phyloP scores from a whole-genome alignment of 2,888 invertebrate species.

The Sinotaia quadrata region DNA sequence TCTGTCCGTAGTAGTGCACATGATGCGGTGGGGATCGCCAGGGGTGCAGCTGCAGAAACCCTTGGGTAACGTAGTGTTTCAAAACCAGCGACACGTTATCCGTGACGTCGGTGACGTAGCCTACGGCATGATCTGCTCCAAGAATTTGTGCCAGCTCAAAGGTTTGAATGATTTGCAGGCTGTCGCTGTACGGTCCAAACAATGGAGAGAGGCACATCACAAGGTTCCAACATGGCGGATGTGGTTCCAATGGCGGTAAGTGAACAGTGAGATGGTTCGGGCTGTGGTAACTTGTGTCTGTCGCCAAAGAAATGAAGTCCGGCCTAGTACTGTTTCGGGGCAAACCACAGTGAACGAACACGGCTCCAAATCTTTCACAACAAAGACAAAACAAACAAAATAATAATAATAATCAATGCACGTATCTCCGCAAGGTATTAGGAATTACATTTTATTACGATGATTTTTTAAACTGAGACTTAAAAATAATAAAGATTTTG shows the following conservation, averaged over 20 bases:
- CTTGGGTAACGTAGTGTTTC: not conserved
- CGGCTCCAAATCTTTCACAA: not conserved
- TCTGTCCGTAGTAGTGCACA: not conserved
- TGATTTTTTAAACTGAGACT: too few species aligned
- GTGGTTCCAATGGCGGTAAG: not conserved
- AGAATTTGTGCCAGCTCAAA: not conserved
- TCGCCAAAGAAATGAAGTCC: not conserved
- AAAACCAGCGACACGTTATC: not conserved
- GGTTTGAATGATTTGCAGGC: not conserved
- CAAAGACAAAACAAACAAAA: too few species aligned
- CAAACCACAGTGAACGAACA: not conserved
- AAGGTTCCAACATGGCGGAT: not conserved
- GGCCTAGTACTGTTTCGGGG: not conserved
- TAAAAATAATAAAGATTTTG: too few species aligned
- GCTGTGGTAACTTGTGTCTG: not conserved
- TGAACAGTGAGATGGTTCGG: not conserved
- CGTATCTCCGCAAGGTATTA: too few species aligned
- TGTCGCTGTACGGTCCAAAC: not conserved
- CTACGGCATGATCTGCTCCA: not conserved
- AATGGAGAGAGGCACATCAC: not conserved
- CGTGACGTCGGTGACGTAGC: not conserved
- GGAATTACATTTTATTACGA: too few species aligned
- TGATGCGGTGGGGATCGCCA: not conserved
- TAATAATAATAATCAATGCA: too few species aligned
- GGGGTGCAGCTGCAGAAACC: not conserved